Evolutionary conservation across 2,888 invertebrate species (phyloP).

Genomic region (Drosophila lacicola): DNA sequence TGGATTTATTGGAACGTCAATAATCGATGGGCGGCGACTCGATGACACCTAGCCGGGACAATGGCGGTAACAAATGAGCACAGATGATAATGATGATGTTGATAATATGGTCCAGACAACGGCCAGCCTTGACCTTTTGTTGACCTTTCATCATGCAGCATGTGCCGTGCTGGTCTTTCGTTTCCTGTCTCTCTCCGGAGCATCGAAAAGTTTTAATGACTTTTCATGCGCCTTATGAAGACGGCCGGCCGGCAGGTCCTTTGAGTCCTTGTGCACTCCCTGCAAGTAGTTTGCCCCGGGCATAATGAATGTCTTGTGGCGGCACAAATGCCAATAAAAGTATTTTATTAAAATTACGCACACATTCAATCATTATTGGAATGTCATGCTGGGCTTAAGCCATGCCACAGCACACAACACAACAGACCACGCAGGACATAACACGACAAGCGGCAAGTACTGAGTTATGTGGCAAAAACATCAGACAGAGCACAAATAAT

Average conservation of each 20-base stretch:
- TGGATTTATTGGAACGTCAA: slow-evolving; percentile 71
- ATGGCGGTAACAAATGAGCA: slow-evolving; percentile 41
- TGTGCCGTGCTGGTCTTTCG: slow-evolving; percentile 1
- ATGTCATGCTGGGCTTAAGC: slow-evolving; percentile 65
- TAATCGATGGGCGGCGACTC: slow-evolving; percentile 54
- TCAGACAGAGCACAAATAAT: slow-evolving; percentile 28
- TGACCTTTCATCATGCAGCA: slow-evolving; percentile 63
- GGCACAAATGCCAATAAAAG: slow-evolving; percentile 78
- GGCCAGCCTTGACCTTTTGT: slow-evolving; percentile 59
- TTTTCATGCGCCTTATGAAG: slow-evolving; percentile 69
- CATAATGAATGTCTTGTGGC: slow-evolving; percentile 58
- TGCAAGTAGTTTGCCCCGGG: slow-evolving; percentile 15
- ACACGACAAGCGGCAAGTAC: slow-evolving; percentile 38
- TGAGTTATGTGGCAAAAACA: slow-evolving; percentile 43
- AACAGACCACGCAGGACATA: slow-evolving; percentile 24
- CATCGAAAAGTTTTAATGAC: slow-evolving; percentile 74
- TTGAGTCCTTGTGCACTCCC: slow-evolving; percentile 22
- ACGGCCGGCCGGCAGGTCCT: slow-evolving; percentile 33
- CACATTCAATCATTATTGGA: slow-evolving; percentile 81
- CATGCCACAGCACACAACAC: slow-evolving; percentile 7
- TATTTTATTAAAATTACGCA: slow-evolving; percentile 80
- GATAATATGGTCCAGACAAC: slow-evolving; percentile 41
- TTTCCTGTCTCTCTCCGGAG: slow-evolving; percentile 32
- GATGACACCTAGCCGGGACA: slow-evolving; percentile 25
- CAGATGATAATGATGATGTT: slow-evolving; percentile 21